Evolutionary conservation across 2,113 vertebrate species (phyloP).

Genomic region (Platichthys flesus): DNA sequence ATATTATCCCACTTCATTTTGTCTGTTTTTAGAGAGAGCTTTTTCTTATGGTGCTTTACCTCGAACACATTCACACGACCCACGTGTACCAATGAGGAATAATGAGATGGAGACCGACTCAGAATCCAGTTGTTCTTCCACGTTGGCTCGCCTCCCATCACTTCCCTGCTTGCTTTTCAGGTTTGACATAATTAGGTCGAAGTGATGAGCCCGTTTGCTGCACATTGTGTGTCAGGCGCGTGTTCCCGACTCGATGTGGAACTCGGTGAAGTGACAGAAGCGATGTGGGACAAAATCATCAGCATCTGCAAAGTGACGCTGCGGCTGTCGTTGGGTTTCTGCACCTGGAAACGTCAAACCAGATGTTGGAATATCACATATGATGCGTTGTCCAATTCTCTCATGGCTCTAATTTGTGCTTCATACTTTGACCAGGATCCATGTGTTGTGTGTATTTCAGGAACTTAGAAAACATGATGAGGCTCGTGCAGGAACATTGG

Average conservation of each 20-base stretch:
- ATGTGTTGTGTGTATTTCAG: no score
- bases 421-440: no score
- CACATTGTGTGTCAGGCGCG: conserved; percentile 15
- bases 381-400: no score
- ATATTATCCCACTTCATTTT: no score
- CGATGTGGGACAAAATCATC: neutral
- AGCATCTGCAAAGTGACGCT: neutral
- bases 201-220: conserved; percentile 18
- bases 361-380: conserved; percentile 42
- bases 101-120: neutral
- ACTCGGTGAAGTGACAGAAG: conserved; percentile 10
- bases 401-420: no score
- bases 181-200: conserved; percentile 6
- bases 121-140: neutral
- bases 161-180: neutral
- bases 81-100: neutral
- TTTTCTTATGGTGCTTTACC: neutral
- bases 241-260: neutral
- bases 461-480: no score
- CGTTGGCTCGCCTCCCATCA: no score
- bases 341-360: no score
- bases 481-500: no score
- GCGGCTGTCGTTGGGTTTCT: no score
- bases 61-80: neutral
- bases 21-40: no score